Percentiles rank a stretch among this genome's conserved stretches.
Evolutionary conservation across 2,888 invertebrate species (phyloP).

Genomic region (Tromatobia lineatoria): DNA sequence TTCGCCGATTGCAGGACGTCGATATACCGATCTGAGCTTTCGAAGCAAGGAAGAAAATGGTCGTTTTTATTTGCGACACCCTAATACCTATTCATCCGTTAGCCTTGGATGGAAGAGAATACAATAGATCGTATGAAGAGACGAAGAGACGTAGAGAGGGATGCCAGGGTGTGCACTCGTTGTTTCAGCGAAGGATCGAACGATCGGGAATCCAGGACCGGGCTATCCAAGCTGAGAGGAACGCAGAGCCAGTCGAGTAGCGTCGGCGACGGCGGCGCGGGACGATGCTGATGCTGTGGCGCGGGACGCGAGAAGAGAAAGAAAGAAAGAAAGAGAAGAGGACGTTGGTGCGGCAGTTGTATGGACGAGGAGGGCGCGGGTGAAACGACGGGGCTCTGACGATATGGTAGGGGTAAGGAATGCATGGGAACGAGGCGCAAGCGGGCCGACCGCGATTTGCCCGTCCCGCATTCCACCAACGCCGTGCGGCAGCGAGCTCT

Average conservation of each 20-base stretch:
- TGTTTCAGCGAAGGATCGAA: constrained; percentile 31
- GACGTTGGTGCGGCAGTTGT: constrained; percentile 69
- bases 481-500: constrained; percentile 65
- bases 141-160: constrained; percentile 71
- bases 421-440: constrained; percentile 84
- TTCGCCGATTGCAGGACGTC: no score
- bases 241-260: constrained; percentile 52
- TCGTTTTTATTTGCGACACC: background rate
- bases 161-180: constrained; percentile 49
- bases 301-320: constrained; percentile 39
- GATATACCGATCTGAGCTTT: no score
- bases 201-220: constrained; percentile 46
- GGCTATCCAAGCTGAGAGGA: constrained; percentile 62
- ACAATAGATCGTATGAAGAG: constrained; percentile 54
- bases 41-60: no score
- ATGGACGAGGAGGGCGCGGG: constrained; percentile 41
- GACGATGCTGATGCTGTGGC: constrained; percentile 69
- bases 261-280: no score
- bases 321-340: constrained; percentile 66
- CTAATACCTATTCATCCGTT: background rate
- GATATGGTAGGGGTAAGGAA: constrained; percentile 82
- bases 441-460: constrained; percentile 85
- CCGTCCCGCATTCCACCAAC: constrained; percentile 78
- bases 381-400: constrained; percentile 62
- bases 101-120: no score